Base-by-base conservation (phyloP, 2,113 vertebrate species). In the Clarias batrachus region DNA sequence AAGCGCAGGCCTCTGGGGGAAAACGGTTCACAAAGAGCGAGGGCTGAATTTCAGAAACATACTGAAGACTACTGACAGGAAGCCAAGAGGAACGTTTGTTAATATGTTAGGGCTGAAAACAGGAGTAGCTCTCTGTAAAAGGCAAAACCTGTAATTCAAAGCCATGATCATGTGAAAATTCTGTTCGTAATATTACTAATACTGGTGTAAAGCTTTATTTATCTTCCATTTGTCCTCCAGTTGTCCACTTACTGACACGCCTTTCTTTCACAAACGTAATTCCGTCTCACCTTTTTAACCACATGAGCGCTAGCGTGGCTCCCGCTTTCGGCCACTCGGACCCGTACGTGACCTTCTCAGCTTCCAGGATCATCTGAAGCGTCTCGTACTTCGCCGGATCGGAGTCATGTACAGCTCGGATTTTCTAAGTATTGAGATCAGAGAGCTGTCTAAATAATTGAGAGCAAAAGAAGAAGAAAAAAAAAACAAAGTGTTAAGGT, bases 241-340 rank as follows among this genome's bases (percentile, higher is more conserved):
- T 19, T 60, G 59, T 19, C 59, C 59, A 19, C 59, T 60, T 19
- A 16, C 14, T 16, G 14, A 60, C 19, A 19, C 3, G 2, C 59
- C 16, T 17, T 2, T 60, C 59, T 60, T 16, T 66, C 12, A 12
- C 41, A 48, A 48, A 48, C 48, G 0, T 17, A n/a, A 70, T 66
- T 37, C 37, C 17, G 5, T 85, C 84, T 68, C 92, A 99, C 98
- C 98, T 98, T 91, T 99, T 99, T 74, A 99, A 93, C 98, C 98
- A 99, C 97, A 99, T 97, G 74, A 99, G 92, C 0, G 97, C 97
- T 82, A 99, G 90, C 0, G 98, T 99, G 0, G 97, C 98, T 0
- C 97, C 98, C 0, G 94, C 96, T 92, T 96, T 97, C 6, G 98
- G 98, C 98, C 98, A 99, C 0, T 96, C 93, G 0, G 95, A 89